Percentiles rank a stretch among this genome's conserved stretches.
These are phyloP conservation scores for Drosophila kambysellisi DNA, from an alignment of 2,888 invertebrate genomes.

Conservation along the genomic window DNA sequence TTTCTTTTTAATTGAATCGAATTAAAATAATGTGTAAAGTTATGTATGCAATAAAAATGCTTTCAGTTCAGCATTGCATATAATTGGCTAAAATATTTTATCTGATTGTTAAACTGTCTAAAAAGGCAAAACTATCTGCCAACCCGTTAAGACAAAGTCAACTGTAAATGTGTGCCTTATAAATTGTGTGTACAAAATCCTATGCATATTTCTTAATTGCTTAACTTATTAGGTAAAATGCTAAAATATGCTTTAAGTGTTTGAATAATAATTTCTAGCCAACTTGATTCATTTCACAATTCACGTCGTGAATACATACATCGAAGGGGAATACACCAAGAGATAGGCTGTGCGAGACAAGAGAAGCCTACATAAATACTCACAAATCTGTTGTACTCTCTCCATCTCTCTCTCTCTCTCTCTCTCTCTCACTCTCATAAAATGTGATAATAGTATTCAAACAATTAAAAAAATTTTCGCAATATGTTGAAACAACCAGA, in stretches of 20 bases:
- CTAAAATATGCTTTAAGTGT: constrained; percentile 53
- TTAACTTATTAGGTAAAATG: constrained; percentile 20
- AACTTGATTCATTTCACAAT: constrained; percentile 46
- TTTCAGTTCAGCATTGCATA: too few relatives aligned
- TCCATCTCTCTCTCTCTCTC: constrained; percentile 7
- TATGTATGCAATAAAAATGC: not conserved
- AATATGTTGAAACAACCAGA: constrained; percentile 71
- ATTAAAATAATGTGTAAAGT: not conserved
- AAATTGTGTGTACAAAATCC: constrained; percentile 39
- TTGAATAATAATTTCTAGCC: constrained; percentile 56
- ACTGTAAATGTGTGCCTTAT: constrained; percentile 51
- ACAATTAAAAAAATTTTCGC: constrained; percentile 79
- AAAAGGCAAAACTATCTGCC: constrained; percentile 6
- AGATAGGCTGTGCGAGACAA: constrained; percentile 32
- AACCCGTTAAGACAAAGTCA: constrained; percentile 17
- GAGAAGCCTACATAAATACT: constrained; percentile 17
- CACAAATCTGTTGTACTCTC: constrained; percentile 5
- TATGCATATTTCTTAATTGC: constrained; percentile 68
- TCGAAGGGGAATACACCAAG: constrained; percentile 9
- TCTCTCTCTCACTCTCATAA: constrained; percentile 32
- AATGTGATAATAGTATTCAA: constrained; percentile 79
- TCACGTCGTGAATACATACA: constrained; percentile 41
- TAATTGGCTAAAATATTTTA: not conserved
- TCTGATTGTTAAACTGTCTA: not conserved
- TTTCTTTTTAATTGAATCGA: not conserved